Percentiles rank a stretch among this genome's conserved stretches.
Evolutionary conservation across 2,797 vertebrate species (phyloP).

Genomic region (Chelidonichthys spinosus): DNA sequence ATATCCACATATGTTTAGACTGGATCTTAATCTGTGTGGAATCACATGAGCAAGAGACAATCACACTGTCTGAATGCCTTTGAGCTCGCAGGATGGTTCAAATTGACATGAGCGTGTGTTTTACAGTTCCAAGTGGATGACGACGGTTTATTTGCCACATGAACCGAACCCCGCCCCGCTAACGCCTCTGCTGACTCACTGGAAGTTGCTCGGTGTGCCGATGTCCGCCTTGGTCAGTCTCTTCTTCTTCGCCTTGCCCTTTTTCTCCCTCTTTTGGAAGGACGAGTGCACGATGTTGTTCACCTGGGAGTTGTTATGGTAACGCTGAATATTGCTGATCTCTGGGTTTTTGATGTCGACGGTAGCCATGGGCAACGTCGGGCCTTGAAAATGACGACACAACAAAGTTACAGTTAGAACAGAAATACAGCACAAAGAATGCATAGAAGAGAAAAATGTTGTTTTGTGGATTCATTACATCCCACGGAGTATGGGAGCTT

Average conservation of each 20-base stretch:
- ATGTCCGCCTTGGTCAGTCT: conserved; percentile 97
- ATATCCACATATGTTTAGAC: background rate
- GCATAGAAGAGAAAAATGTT: background rate
- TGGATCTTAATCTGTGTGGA: background rate
- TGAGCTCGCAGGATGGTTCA: background rate
- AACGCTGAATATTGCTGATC: conserved; percentile 89
- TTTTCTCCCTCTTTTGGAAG: conserved; percentile 91
- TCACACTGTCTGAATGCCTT: background rate
- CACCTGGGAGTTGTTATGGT: conserved; percentile 89
- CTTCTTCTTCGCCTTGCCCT: conserved; percentile 94
- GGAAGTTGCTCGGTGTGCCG: conserved; percentile 98
- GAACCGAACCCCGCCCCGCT: background rate
- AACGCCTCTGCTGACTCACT: conserved; percentile 83
- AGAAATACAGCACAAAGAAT: background rate
- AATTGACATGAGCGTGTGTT: no score
- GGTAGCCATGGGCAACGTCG: conserved; percentile 94
- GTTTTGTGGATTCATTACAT: background rate
- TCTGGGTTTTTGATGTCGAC: conserved; percentile 98
- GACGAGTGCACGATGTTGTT: conserved; percentile 91
- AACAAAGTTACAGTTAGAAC: background rate
- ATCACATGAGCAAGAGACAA: background rate
- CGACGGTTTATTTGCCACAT: background rate
- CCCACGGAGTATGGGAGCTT: background rate
- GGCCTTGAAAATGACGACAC: conserved; percentile 80
- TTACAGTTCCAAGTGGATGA: background rate